Evolutionary conservation across 2,113 vertebrate genomes (phyloP).

Genomic region (Clarias magur): DNA sequence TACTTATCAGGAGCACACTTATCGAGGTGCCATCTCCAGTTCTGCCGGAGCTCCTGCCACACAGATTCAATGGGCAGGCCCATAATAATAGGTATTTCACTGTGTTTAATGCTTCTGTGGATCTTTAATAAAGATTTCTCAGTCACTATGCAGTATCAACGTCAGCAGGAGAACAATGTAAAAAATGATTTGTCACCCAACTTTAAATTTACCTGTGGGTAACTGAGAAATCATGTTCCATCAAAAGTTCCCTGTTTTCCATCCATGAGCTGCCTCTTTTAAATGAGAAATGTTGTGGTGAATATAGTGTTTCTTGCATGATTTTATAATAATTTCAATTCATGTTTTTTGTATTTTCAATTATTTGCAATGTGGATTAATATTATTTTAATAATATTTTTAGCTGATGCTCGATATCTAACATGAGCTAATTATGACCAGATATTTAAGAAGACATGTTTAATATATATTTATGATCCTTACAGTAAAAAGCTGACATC

Average conservation of each 20-base stretch:
- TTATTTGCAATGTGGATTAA: not conserved
- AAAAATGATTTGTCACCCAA: not conserved
- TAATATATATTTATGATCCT: not conserved
- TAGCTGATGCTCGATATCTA: not conserved
- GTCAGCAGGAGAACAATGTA: not conserved
- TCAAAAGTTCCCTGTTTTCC: not conserved
- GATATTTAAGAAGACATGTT: not conserved
- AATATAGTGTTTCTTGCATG: not conserved
- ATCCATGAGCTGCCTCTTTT: not conserved
- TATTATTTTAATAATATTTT: not conserved
- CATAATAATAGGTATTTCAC: constrained; percentile 44
- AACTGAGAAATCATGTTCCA: constrained; percentile 13
- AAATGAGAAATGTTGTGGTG: not conserved
- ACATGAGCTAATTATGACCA: not conserved
- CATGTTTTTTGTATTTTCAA: not conserved
- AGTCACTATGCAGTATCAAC: constrained; percentile 21
- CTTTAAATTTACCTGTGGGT: not conserved
- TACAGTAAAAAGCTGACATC: not conserved
- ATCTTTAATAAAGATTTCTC: constrained; percentile 18
- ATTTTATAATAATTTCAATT: not conserved
- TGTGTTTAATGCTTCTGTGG: constrained; percentile 16
- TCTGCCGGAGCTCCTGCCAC: constrained; percentile 47
- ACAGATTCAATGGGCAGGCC: constrained; percentile 37
- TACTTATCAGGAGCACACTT: constrained; percentile 48
- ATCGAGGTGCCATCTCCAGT: constrained; percentile 50